Evolutionary conservation across 2,888 invertebrate genomes (phyloP), one percentile per base, ranked within the genome.

Genomic region (Myopa tessellatipennis): DNA sequence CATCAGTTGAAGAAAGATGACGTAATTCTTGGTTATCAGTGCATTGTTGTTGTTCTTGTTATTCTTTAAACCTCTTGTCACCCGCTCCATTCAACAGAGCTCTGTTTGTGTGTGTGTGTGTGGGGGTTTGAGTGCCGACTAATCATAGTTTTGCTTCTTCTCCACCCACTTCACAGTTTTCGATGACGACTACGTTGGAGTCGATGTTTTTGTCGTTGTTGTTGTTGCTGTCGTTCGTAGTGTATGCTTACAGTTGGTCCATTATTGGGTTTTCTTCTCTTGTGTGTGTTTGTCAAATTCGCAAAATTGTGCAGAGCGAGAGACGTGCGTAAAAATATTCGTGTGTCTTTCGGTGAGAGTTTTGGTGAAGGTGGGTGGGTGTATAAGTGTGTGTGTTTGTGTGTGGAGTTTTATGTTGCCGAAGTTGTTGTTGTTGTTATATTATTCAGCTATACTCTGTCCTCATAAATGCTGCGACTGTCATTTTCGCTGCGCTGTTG

Each of bases 311-410:
- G 71, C 60, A n/a, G 38, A 52, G 58, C 60, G 50, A 69, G 69
- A 50, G 70, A n/a, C 55, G 60, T 40, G 68, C 34, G 60, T 45
- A 76, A 76, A 70, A 60, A 69, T 69, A n/a, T 70, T 50, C 63
- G 52, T 65, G 63, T 73, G 73, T 61, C 34, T 45, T 61, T 16
- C 36, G 16, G 50, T 67, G 40, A 16, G 34, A n/a, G n/a, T n/a
- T n/a, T n/a, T n/a, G n/a, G n/a, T n/a, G n/a, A 12, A 36, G 1
- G 40, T 72, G 40, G 12, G 61, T 72, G 72, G 10, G 58, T 58
- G 36, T 1, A 36, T 71, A 12, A 55, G 45, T 34, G 65, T 63
- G 45, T 34, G 65, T 65, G 74, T 65, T 3, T 45, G 26, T 65
- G 67, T 71, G 55, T 73, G 69, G 38, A 36, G 18, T 4, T 60